Base-by-base conservation (phyloP, 2,113 vertebrate genomes). In the Cranoglanis bouderius region DNA sequence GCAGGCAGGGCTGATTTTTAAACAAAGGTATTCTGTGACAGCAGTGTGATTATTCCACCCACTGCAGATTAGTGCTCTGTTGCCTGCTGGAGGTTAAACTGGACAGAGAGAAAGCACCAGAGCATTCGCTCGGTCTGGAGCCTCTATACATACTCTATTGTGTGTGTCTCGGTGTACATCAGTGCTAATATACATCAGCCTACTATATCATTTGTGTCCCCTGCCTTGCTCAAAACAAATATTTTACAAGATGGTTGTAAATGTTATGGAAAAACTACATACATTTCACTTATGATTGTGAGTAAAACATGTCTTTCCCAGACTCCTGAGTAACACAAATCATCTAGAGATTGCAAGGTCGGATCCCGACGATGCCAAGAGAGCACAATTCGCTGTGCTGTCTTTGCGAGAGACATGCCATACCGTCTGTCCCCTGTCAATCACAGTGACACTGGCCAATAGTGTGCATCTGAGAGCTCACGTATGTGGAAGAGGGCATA, bases 21-120 rank as follows among this genome's bases (percentile, higher is more conserved):
- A 53, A 78, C 87, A 91, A 87, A 91, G 78, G n/a, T 7, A 38
- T 77, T 75, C 65, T 87, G 87, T 85, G 88, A 82, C 78, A 40
- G 75, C 81, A 74, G 51, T 74, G 88, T 85, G 83, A 88, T 90
- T 88, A 89, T 88, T 87, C 88, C 86, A 82, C 85, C 78, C 82
- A 72, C 82, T 87, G 78, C 82, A 87, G 74, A 85, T 86, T 51
- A 89, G 83, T 82, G 87, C 43, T 59, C 51, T 55, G 35, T 26
- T 59, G 84, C 35, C 53, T 59, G 70, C 67, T 70, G 40, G 67
- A 81, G 87, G 74, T 59, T 43, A 63, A 87, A 81, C 65, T 57
- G 65, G 89, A 82, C 70, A 63, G 40, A 88, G 35, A 3, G 55
- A 83, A 87, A 81, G 16, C 35, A 83, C 8, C 85, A 87, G 63